phyloP scores from a whole-genome alignment of 2,113 vertebrate genomes.

The Corythaixoides concolor region DNA sequence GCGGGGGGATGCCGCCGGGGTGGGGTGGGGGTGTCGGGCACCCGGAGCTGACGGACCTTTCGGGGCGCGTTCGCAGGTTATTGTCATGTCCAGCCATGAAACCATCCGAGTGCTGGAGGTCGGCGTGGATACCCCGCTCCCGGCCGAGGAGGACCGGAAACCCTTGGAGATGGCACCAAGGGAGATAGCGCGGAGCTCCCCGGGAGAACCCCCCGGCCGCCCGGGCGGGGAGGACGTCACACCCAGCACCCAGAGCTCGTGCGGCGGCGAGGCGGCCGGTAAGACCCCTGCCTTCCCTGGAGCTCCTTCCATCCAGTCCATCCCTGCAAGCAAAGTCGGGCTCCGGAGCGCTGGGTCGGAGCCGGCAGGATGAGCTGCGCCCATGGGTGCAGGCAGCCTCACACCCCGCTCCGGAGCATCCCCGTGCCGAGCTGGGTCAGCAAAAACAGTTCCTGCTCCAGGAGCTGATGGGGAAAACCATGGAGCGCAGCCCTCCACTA shows the following conservation, averaged over 20 bases:
- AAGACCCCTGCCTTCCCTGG: background rate
- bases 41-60: background rate
- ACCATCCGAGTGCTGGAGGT: constrained; percentile 94
- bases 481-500: fast-evolving
- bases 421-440: fast-evolving
- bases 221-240: background rate
- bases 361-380: fast-evolving
- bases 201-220: background rate
- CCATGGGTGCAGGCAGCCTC: fast-evolving
- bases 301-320: background rate
- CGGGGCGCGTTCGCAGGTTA: constrained; percentile 77
- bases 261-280: constrained; percentile 58
- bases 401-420: background rate
- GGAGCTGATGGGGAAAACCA: background rate
- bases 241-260: background rate
- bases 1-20: fast-evolving
- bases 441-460: fast-evolving
- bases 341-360: fast-evolving
- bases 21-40: too few species aligned
- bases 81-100: constrained; percentile 96
- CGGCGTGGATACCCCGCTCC: constrained; percentile 83
- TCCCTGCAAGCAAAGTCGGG: fast-evolving
- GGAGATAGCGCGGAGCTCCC: constrained; percentile 31
- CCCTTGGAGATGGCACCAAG: background rate
- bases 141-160: constrained; percentile 76